These are phyloP conservation scores for Caenorhabditis sinica DNA, from an alignment of 2,888 invertebrate genomes.

Conservation along the genomic window DNA sequence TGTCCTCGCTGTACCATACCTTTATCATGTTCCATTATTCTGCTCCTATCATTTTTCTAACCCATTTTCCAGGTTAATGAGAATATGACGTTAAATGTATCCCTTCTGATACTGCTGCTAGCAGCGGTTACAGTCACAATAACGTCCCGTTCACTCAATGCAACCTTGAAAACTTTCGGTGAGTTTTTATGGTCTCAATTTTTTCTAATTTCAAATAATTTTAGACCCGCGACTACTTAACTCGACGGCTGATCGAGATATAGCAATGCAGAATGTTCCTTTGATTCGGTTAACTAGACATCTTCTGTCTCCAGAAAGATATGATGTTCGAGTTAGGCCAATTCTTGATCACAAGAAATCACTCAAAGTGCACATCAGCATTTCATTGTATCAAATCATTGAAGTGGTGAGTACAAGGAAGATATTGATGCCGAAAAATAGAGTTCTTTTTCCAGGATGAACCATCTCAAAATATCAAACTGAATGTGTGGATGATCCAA, in stretches of 20 bases:
- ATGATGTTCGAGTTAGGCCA: constrained; percentile 81
- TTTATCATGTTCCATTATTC: constrained; percentile 9
- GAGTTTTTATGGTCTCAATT: background rate
- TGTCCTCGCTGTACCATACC: constrained; percentile 43
- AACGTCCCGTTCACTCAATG: constrained; percentile 39
- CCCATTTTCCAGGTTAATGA: constrained; percentile 39
- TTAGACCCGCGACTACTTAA: constrained; percentile 55
- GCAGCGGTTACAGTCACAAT: background rate
- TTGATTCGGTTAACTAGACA: constrained; percentile 79
- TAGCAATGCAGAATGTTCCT: constrained; percentile 77
- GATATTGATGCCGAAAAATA: too few species aligned
- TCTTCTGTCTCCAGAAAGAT: constrained; percentile 77
- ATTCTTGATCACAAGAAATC: constrained; percentile 77
- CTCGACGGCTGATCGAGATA: constrained; percentile 54
- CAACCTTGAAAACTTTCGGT: constrained; percentile 53
- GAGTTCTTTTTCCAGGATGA: constrained; percentile 82
- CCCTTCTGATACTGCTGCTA: background rate
- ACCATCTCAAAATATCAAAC: constrained; percentile 85
- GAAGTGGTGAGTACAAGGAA: constrained; percentile 69
- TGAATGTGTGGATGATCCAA: constrained; percentile 85
- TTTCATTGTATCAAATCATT: constrained; percentile 81
- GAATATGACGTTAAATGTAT: constrained; percentile 33
- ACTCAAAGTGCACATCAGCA: constrained; percentile 80
- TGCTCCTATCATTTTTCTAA: constrained; percentile 30
- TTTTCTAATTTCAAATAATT: background rate